Evolutionary conservation across 2,888 invertebrate species (phyloP).

Genomic region (Prenolepis imparis): DNA sequence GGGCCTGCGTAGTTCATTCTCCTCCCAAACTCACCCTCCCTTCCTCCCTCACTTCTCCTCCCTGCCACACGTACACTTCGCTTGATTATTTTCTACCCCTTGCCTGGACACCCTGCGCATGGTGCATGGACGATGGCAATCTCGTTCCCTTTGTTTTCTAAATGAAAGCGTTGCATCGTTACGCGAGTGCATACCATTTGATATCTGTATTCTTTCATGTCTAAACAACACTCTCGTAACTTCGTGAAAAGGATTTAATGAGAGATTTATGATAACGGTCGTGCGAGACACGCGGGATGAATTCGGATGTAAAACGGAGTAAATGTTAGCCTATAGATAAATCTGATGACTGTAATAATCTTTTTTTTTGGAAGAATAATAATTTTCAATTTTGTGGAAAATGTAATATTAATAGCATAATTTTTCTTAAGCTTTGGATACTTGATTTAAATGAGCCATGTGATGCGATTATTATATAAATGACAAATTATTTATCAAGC

Average conservation of each 20-base stretch:
- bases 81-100: conserved; percentile 57
- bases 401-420: not conserved
- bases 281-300: not conserved
- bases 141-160: conserved; percentile 56
- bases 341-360: not conserved
- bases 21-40: not conserved
- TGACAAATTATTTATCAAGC: not conserved
- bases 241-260: conserved; percentile 52
- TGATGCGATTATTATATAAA: conserved; percentile 1
- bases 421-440: not conserved
- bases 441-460: not conserved
- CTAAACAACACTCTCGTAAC: conserved; percentile 47
- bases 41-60: not conserved
- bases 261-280: conserved; percentile 47
- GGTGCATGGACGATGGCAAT: conserved; percentile 46
- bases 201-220: conserved; percentile 48
- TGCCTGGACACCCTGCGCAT: conserved; percentile 30
- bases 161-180: conserved; percentile 57
- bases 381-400: not conserved
- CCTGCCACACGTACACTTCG: conserved; percentile 43
- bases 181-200: conserved; percentile 53
- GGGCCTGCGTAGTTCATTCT: conserved; percentile 46
- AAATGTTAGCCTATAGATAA: conserved; percentile 14
- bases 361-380: not conserved
- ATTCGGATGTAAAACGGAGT: not conserved